phyloP scores from a whole-genome alignment of 2,797 vertebrate species.

The Gambelia wislizenii region DNA sequence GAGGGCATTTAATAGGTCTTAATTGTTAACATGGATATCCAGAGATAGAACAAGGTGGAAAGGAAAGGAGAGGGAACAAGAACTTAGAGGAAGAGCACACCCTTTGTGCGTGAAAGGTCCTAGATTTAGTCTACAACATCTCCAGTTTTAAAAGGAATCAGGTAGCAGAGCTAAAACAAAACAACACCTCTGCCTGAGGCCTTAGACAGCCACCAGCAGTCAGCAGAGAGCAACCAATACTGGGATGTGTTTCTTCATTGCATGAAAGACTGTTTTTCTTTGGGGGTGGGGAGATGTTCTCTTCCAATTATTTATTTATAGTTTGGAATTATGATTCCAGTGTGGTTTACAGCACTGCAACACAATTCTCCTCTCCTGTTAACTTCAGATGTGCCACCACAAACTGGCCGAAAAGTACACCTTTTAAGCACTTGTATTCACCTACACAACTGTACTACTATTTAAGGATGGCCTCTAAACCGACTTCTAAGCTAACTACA shows the following conservation, averaged over 20 bases:
- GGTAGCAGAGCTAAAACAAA: not conserved
- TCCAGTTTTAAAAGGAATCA: not conserved
- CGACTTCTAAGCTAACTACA: not conserved
- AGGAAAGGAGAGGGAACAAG: not conserved
- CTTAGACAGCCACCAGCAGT: not conserved
- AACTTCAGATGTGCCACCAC: not conserved
- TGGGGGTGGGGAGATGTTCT: not conserved
- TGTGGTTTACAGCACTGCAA: not conserved
- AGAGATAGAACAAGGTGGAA: not conserved
- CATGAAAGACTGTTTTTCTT: not conserved
- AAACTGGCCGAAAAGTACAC: not conserved
- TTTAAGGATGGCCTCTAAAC: not conserved
- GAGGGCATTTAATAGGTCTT: not conserved
- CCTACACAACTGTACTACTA: not conserved
- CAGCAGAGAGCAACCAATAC: not conserved
- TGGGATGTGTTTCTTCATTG: no score
- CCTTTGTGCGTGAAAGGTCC: not conserved
- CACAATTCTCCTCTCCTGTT: not conserved
- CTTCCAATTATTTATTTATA: not conserved
- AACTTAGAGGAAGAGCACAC: not conserved
- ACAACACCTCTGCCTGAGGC: no score
- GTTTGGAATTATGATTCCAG: not conserved
- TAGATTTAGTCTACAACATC: not conserved
- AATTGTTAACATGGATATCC: not conserved
- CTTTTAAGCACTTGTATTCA: not conserved